A percentile compares a stretch with the other conserved stretches of the same genome.
These are phyloP conservation scores for Chironomus riparius DNA, from an alignment of 2,888 invertebrate genomes.

Conservation along the genomic window DNA sequence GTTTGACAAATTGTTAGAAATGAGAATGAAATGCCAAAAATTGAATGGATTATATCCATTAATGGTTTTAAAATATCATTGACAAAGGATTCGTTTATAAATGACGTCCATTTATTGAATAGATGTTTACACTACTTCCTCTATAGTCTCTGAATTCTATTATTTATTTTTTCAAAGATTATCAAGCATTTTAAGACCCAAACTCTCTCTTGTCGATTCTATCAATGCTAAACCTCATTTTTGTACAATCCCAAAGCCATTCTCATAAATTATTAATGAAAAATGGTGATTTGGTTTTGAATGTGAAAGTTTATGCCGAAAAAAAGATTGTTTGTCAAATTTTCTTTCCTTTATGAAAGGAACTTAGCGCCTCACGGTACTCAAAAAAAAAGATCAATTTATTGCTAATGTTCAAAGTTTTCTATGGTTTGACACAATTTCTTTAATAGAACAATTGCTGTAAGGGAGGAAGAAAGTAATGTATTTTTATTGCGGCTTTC, in stretches of 20 bases:
- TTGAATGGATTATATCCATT: neutral
- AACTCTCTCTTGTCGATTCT: too few species aligned
- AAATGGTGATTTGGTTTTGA: neutral
- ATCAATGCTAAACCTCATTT: too few species aligned
- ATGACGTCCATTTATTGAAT: neutral
- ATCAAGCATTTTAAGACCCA: too few species aligned
- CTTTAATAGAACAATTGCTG: neutral
- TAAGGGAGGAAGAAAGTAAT: neutral
- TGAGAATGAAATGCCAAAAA: neutral
- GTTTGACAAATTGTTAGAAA: neutral
- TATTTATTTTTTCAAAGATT: too few species aligned
- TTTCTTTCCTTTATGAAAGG: too few species aligned
- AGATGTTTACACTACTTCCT: too few species aligned
- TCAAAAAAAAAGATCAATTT: neutral
- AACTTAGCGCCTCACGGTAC: neutral
- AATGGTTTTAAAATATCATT: neutral
- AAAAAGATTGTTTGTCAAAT: too few species aligned
- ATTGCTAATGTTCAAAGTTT: neutral
- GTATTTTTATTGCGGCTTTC: neutral
- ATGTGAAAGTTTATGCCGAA: too few species aligned
- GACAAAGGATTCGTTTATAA: neutral
- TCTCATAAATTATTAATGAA: neutral
- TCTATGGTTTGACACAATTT: neutral
- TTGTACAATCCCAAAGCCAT: neutral
- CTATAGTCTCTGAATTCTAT: too few species aligned